Evolutionary conservation across 2,797 vertebrate genomes (phyloP), one percentile per base, ranked within the genome.

Genomic region (Xenentodon cancila): DNA sequence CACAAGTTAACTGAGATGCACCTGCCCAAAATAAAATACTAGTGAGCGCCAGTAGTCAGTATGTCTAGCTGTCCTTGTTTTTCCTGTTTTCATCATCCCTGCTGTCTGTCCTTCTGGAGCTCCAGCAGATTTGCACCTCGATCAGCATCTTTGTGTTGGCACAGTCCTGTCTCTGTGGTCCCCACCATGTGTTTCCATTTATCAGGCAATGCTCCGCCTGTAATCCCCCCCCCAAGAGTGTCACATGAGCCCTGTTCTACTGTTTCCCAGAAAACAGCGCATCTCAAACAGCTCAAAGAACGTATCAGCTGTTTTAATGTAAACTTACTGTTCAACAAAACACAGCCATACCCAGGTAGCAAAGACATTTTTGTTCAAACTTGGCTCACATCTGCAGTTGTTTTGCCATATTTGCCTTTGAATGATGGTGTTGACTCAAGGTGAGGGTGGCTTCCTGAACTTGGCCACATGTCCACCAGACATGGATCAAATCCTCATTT

Each of bases 101-200:
- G 58, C 58, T 65, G 18, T 84, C 72, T 77, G 66, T 83, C 71
- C 84, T 75, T 57, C 12, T 64, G 44, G 25, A 59, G 54, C 57
- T 64, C 52, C 11, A 44, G 21, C 64, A 81, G 83, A 84, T 90
- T 90, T 83, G 57, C 84, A 86, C 84, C 80, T 85, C 63, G 55
- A 67, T 71, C 62, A 81, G 68, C 71, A 80, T 88, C 91, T 87
- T 82, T 77, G 48, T 53, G 21, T 70, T 83, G 88, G 81, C 88
- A 67, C 69, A 75, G 37, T 42, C 60, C 80, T 84, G 84, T 88
- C 77, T 80, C 72, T 49, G 53, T 64, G 70, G 67, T 68, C 64
- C 15, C 13, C 47, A 63, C 22, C 90, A 92, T 89, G 79, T 91
- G 89, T 91, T 88, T 85, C 86, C 78, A 84, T 87, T 88, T 72